A percentile compares a stretch with the other conserved stretches of the same genome.
phyloP scores from a whole-genome alignment of 92 coral and sea anemone species.

The Anthopleura xanthogrammica region DNA sequence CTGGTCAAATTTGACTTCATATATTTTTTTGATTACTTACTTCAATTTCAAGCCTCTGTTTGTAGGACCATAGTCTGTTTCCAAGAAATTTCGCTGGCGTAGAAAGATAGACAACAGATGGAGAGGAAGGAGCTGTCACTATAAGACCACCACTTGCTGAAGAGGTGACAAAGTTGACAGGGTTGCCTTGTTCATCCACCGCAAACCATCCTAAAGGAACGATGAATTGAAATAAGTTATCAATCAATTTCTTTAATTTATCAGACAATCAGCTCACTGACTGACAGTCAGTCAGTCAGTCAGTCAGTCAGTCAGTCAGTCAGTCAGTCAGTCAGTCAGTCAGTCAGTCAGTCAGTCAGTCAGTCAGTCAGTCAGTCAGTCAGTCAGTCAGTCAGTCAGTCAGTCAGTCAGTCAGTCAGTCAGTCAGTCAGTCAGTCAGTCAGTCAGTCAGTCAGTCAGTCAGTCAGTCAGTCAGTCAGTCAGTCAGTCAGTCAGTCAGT shows the following conservation, averaged over 20 bases:
- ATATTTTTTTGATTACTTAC: conserved; percentile 29
- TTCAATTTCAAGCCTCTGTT: conserved; percentile 55
- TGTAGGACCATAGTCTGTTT: conserved; percentile 64
- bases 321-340: not conserved
- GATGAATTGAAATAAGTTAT: not conserved
- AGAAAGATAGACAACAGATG: conserved; percentile 39
- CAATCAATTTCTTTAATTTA: not conserved
- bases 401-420: not conserved
- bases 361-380: not conserved
- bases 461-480: not conserved
- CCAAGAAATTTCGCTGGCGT: conserved; percentile 78
- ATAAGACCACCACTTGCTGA: conserved; percentile 38
- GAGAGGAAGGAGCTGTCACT: conserved; percentile 40
- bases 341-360: not conserved
- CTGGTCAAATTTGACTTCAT: too few species aligned
- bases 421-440: not conserved
- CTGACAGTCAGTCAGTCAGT: not conserved
- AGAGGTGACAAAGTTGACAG: conserved; percentile 35
- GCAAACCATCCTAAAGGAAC: conserved; percentile 55
- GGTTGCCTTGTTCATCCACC: conserved; percentile 39
- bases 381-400: not conserved
- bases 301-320: too few species aligned
- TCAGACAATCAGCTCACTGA: not conserved
- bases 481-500: not conserved
- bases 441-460: not conserved